Base-by-base conservation (phyloP, 2,888 invertebrate genomes). In the Noctua pronuba region DNA sequence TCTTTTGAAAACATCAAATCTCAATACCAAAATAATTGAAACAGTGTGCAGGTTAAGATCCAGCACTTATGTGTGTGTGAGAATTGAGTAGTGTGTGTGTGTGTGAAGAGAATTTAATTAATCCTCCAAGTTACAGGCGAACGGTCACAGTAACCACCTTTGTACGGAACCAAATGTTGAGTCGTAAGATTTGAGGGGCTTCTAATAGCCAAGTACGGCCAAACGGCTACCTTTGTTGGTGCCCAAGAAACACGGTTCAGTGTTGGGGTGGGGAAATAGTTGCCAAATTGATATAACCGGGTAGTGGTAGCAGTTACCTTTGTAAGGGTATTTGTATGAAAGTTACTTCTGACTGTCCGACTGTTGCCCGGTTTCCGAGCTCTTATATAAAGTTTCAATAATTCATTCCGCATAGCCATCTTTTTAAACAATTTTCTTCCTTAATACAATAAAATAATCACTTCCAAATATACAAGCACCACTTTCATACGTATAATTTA, bases 51-150 rank as follows among this genome's bases (percentile, higher is more conserved):
- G 90, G 90, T 90, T 91, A 89, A 91, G 90, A 89, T 88, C 88
- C 18, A 38, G n/a, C 84, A n/a, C 2, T 55, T 79, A 24, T 16
- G 77, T 66, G 74, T 85, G 64, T 77, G 76, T 78, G 21, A 21
- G 58, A 21, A n/a, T n/a, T n/a, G n/a, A n/a, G n/a, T n/a, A n/a
- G 77, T 70, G 67, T 78, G 76, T 79, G 79, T 77, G 87, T 88
- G 82, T 83, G 81, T 79, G 85, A 73, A 88, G 87, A 90, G 93
- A 93, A 94, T 94, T 94, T 94, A 94, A 94, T 94, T 94, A 94
- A 94, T 94, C 87, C 91, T 85, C 73, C 38, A 89, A 89, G 92
- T 92, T 90, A 85, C 86, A 87, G 89, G 46, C 86, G 85, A 92
- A 83, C 87, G 92, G 88, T 88, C 93, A 90, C 87, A 86, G 85